Evolutionary conservation across 30 jellyfish, hydroid and myxozoan genomes (phyloP).

Genomic region (Nemopilema nomurai): DNA sequence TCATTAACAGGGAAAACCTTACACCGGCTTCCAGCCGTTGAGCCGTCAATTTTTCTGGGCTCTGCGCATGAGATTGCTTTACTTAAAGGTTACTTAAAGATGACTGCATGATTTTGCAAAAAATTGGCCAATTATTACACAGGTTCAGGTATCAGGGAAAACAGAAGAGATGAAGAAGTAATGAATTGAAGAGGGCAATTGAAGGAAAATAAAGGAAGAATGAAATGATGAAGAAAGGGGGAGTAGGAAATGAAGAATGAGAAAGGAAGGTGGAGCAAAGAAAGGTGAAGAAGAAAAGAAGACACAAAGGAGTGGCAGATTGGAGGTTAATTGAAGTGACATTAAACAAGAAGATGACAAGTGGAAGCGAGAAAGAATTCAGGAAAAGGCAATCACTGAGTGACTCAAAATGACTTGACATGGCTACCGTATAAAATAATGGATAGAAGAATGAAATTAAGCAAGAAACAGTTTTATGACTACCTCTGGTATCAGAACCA

Average conservation of each 20-base stretch:
- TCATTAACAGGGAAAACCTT: no score
- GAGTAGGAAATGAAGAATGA: not conserved
- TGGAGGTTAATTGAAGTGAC: not conserved
- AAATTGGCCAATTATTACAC: no score
- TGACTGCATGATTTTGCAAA: no score
- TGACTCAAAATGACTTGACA: not conserved
- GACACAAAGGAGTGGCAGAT: not conserved
- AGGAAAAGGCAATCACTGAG: not conserved
- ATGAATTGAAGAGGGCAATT: not conserved
- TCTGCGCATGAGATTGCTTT: no score
- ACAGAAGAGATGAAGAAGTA: no score
- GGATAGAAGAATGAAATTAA: not conserved
- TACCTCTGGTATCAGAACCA: slow-evolving; percentile 83
- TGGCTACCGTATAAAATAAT: not conserved
- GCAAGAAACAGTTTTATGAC: no score
- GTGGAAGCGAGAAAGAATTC: not conserved
- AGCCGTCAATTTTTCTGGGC: no score
- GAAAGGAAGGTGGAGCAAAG: not conserved
- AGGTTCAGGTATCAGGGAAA: no score
- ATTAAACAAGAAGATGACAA: not conserved
- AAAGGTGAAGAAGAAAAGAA: not conserved
- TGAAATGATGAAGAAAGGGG: not conserved
- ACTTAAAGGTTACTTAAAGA: no score
- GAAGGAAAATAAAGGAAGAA: not conserved
- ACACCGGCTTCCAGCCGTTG: no score